Base-by-base conservation (phyloP, 2,797 vertebrate species). In the Menidia menidia region DNA sequence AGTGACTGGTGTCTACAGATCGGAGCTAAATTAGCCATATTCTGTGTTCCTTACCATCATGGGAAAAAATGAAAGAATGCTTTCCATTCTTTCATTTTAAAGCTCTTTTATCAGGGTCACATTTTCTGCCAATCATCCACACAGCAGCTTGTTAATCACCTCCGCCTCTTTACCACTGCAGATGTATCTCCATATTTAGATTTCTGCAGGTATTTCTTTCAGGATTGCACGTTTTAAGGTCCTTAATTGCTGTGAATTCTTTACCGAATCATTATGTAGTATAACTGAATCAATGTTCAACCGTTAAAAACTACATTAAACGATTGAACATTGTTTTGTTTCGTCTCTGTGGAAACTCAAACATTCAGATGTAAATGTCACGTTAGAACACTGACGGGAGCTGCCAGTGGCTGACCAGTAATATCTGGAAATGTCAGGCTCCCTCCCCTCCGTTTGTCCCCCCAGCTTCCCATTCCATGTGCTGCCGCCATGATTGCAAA, bases 351-450 rank as follows among this genome's bases (percentile, higher is more conserved):
- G 25, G 25, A 25, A 25, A 25, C 25, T 25, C 25, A 25, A 25
- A 25, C 25, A 25, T 25, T 25, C 25, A 25, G 1, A 25, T 39
- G 35, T 64, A 44, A 33, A 2, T 48, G 9, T 59, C 25, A 48
- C 68, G 35, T 68, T 54, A 61, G 43, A 51, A 47, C 60, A 33
- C 60, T 55, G 70, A 75, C 15, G 32, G 64, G 60, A 73, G 47
- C 61, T 55, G 55, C 61, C 77, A 68, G 30, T 47, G 64, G 68
- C 77, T 47, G 51, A 79, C 3, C 4, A 73, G 72, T 85, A 73
- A 86, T 85, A 82, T 69, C 73, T 18, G 18, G 75, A 75, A 80
- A 82, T 73, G 67, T 73, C 71, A 19, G 45, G 47, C 44, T 69
- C 55, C 45, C 60, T 63, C 59, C 12, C 14, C 63, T 42, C 47